Conservation (phyloP, 1,140 invertebrate species). For the Argopecten irradians region DNA sequence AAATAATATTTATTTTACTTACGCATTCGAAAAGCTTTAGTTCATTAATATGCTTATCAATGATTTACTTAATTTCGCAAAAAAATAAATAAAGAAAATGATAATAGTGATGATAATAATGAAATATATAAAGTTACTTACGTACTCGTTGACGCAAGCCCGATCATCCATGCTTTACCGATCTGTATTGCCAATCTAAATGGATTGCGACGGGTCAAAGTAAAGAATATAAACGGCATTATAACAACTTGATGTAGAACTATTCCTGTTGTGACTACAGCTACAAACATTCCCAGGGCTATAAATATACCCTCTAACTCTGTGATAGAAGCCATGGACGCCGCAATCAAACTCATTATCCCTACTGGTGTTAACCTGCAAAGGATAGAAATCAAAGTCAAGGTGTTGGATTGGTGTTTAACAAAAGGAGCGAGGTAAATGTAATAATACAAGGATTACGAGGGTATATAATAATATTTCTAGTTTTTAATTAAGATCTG, state of each 20-base stretch:
- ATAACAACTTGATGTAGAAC: conserved; percentile 92
- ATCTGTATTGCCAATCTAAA: conserved; percentile 91
- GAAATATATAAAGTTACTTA: conserved; percentile 51
- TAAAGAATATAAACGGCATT: conserved; percentile 89
- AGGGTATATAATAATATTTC: background rate
- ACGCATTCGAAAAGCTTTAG: background rate
- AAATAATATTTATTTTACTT: background rate
- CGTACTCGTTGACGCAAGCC: conserved; percentile 92
- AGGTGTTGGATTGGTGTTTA: background rate
- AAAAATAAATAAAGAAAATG: background rate
- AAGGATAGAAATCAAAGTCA: conserved; percentile 28
- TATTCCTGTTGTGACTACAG: conserved; percentile 90
- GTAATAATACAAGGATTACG: background rate
- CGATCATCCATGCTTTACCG: conserved; percentile 90
- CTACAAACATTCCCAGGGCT: conserved; percentile 90
- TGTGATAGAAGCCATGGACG: conserved; percentile 90
- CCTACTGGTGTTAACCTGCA: conserved; percentile 90
- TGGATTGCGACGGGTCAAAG: conserved; percentile 90
- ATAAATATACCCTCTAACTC: conserved; percentile 88
- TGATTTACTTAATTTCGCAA: background rate
- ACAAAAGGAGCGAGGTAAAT: background rate
- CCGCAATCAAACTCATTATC: conserved; percentile 92
- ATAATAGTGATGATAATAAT: background rate
- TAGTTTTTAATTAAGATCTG: background rate
- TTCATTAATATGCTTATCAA: background rate